These are phyloP conservation scores for Harpegnathos saltator DNA, from an alignment of 1,140 invertebrate genomes.

Conservation along the genomic window DNA sequence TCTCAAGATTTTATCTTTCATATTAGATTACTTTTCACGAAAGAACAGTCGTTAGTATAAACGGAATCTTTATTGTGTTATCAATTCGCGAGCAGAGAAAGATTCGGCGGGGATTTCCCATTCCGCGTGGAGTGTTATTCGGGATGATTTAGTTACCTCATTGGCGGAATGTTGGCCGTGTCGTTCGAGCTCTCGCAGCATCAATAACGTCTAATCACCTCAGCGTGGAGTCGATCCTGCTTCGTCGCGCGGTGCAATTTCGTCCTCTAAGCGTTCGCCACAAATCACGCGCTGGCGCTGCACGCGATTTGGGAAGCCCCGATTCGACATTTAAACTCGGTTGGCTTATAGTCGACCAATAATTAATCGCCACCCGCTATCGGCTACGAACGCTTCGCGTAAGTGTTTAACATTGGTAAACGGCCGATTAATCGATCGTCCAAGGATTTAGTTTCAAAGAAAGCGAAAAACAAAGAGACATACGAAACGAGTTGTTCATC, in stretches of 20 bases:
- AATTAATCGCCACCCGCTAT: conserved; percentile 73
- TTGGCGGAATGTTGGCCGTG: conserved; percentile 63
- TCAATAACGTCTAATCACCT: conserved; percentile 84
- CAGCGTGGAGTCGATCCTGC: conserved; percentile 77
- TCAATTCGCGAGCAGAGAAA: conserved; percentile 13
- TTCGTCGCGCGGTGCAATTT: conserved; percentile 82
- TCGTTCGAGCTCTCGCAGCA: conserved; percentile 70
- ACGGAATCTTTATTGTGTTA: not conserved
- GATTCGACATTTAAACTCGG: conserved; percentile 76
- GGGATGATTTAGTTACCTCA: conserved; percentile 71
- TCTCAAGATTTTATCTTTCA: not conserved
- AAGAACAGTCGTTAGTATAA: not conserved
- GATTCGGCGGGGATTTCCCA: conserved; percentile 5
- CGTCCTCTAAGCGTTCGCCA: conserved; percentile 83
- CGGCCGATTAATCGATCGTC: conserved; percentile 25
- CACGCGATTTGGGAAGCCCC: conserved; percentile 74
- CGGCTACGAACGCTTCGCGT: conserved; percentile 55
- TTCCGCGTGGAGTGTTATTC: conserved; percentile 13
- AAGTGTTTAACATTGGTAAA: conserved; percentile 67
- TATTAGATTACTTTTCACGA: not conserved
- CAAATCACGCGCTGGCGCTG: conserved; percentile 80
- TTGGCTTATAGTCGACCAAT: conserved; percentile 73
- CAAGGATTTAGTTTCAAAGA: conserved; percentile 15
- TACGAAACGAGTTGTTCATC: too few species aligned
- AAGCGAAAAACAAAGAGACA: too few species aligned